Conservation (phyloP, 2,113 vertebrate genomes). For the Trochalopteron elliotii region DNA sequence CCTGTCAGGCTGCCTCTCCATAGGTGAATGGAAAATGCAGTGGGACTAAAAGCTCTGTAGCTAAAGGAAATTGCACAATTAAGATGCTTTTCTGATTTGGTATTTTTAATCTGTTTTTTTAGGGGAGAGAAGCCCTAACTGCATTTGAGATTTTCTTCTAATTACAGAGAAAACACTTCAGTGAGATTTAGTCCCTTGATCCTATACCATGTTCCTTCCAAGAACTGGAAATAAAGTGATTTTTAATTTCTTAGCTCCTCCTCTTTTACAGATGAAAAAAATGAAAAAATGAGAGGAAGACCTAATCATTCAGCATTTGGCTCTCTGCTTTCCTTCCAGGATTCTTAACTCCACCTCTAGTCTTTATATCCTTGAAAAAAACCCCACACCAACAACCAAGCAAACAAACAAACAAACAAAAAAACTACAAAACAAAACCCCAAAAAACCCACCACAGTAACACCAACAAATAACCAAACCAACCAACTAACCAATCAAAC, state of each 20-base stretch:
- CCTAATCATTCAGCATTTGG: not conserved
- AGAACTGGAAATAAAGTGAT: not conserved
- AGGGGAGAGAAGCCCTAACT: not conserved
- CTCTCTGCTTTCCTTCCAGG: not conserved
- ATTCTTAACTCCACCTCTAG: not conserved
- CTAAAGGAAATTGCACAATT: not conserved
- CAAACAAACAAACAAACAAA: not conserved
- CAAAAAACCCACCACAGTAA: not conserved
- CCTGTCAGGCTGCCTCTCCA: conserved; percentile 4
- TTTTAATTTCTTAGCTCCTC: not conserved
- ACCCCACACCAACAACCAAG: accelerated
- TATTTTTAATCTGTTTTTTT: not conserved
- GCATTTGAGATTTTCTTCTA: conserved; percentile 2
- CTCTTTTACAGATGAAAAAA: not conserved
- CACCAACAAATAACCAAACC: not conserved
- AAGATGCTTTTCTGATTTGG: not conserved
- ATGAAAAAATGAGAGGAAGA: not conserved
- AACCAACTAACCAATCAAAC: not conserved
- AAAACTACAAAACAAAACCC: accelerated
- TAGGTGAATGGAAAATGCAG: conserved; percentile 25
- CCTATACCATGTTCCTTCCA: not conserved
- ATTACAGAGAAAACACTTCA: not conserved
- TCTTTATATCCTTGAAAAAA: not conserved
- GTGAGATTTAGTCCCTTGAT: not conserved
- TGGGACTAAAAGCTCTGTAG: conserved; percentile 3